A percentile compares a stretch with the other conserved stretches of the same genome.
Conservation (phyloP, 2,888 invertebrate species). For the Leptothorax acervorum region DNA sequence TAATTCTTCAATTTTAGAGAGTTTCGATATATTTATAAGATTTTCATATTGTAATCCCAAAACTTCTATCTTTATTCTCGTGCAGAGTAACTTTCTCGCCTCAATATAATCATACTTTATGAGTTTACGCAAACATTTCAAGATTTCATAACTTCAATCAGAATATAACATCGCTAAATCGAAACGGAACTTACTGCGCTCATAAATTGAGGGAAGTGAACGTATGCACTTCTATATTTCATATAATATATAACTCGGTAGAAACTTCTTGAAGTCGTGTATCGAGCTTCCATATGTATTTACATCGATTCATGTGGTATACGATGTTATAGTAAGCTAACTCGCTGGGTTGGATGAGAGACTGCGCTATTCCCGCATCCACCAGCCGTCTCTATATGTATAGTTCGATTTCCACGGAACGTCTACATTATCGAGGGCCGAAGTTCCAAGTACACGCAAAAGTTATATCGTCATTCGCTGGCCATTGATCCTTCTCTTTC, state of each 20-base stretch:
- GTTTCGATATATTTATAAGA: background rate
- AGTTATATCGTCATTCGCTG: constrained; percentile 25
- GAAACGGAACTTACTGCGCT: background rate
- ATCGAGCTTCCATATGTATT: background rate
- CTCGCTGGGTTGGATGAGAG: background rate
- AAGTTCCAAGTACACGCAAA: constrained; percentile 40
- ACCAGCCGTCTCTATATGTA: background rate
- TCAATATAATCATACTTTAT: background rate
- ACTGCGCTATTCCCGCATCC: background rate
- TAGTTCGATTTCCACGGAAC: constrained; percentile 51
- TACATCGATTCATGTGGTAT: constrained; percentile 1
- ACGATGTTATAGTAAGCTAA: background rate
- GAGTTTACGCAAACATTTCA: background rate
- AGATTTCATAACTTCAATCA: background rate
- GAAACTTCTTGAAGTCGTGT: constrained; percentile 24
- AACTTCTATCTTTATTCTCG: background rate
- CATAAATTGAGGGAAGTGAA: background rate
- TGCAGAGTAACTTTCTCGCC: background rate
- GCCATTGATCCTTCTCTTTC: constrained; percentile 33
- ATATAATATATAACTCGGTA: background rate
- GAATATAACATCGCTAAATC: background rate
- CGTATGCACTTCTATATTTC: background rate
- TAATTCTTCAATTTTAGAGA: background rate
- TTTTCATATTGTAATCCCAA: background rate
- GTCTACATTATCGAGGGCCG: constrained; percentile 35